phyloP scores from a whole-genome alignment of 2,113 vertebrate species.

The Erinaceus europaeus region DNA sequence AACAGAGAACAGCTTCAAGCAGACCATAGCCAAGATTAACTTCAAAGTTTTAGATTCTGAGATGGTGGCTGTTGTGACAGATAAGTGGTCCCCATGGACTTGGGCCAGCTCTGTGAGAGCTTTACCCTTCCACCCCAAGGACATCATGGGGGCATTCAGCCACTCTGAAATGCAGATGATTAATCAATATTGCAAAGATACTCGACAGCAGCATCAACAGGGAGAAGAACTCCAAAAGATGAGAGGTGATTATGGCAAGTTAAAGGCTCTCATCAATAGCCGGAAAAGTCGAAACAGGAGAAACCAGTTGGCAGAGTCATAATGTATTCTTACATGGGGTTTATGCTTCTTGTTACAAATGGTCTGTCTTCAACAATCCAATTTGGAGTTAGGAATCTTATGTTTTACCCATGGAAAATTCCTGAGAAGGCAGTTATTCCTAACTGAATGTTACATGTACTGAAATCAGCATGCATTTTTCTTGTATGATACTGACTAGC shows the following conservation, averaged over 20 bases:
- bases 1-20: slow-evolving; percentile 95
- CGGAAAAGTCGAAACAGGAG: slow-evolving; percentile 96
- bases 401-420: slow-evolving; percentile 52
- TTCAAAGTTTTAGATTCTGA: slow-evolving; percentile 92
- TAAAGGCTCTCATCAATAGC: slow-evolving; percentile 94
- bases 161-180: slow-evolving; percentile 92
- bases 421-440: slow-evolving; percentile 40
- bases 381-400: slow-evolving; percentile 61
- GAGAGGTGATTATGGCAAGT: slow-evolving; percentile 93
- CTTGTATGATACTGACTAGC: slow-evolving; percentile 65
- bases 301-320: slow-evolving; percentile 89
- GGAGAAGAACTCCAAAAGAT: slow-evolving; percentile 82
- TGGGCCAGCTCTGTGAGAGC: slow-evolving; percentile 87
- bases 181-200: slow-evolving; percentile 96
- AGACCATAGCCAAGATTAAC: slow-evolving; percentile 95
- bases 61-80: slow-evolving; percentile 87
- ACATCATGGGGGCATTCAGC: slow-evolving; percentile 88
- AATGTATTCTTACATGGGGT: slow-evolving; percentile 66
- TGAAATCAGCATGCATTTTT: slow-evolving; percentile 72
- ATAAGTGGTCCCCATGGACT: slow-evolving; percentile 91
- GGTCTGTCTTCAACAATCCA: slow-evolving; percentile 66
- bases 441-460: slow-evolving; percentile 67
- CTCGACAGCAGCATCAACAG: slow-evolving; percentile 85
- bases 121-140: slow-evolving; percentile 89
- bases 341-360: slow-evolving; percentile 52